phyloP scores from a whole-genome alignment of 2,888 invertebrate genomes.

The Brachynemurus nebulosus region DNA sequence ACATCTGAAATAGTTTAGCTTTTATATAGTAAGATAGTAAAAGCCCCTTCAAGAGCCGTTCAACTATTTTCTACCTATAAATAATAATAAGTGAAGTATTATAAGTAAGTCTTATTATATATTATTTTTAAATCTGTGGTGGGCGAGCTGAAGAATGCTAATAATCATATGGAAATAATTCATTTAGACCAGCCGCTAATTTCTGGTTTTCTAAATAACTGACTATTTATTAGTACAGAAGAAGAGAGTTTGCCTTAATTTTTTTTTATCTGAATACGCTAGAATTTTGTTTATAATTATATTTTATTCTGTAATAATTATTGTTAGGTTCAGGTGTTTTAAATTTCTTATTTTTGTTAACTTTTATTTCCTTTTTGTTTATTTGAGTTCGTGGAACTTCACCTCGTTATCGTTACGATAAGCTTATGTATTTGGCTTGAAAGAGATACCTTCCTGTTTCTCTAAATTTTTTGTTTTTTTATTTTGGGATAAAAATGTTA shows the following conservation, averaged over 20 bases:
- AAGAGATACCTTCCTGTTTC: conserved; percentile 47
- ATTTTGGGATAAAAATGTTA: conserved; percentile 38
- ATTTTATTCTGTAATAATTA: conserved; percentile 40
- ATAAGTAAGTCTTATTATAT: too few species aligned
- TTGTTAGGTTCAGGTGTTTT: conserved; percentile 41
- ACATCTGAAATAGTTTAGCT: too few species aligned
- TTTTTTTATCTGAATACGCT: conserved; percentile 56
- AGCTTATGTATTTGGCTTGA: conserved; percentile 55
- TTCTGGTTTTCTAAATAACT: too few species aligned
- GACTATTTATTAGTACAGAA: too few species aligned
- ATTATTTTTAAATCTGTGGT: too few species aligned
- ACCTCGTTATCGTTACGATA: conserved; percentile 64
- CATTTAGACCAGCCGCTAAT: too few species aligned
- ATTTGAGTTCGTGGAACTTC: conserved; percentile 51
- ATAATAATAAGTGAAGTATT: too few species aligned
- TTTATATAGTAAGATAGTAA: too few species aligned
- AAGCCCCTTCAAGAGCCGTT: too few species aligned
- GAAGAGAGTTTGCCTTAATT: conserved; percentile 55
- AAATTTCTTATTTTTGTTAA: conserved; percentile 36
- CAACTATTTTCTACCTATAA: too few species aligned
- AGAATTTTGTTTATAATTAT: conserved; percentile 55
- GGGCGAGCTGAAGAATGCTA: too few species aligned
- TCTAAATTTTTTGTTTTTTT: conserved; percentile 47
- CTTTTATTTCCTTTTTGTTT: conserved; percentile 43
- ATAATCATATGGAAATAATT: too few species aligned